Evolutionary conservation across 2,797 vertebrate species (phyloP).

Genomic region (Acanthis flammea): DNA sequence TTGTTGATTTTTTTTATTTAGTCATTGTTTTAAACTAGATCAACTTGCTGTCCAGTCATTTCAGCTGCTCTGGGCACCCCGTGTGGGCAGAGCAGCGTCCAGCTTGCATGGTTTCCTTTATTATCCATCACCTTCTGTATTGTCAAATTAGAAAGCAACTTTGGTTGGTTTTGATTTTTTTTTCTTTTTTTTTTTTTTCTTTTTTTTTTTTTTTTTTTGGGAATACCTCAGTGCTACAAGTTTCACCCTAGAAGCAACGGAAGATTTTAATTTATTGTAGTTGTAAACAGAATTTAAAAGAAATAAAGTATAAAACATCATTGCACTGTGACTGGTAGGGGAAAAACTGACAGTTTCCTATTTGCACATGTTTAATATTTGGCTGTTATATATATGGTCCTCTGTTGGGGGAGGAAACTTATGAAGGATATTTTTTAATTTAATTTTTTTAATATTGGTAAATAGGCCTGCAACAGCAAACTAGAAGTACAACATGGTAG

Average conservation of each 20-base stretch:
- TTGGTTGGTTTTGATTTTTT: not conserved
- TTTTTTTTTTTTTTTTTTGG: constrained; percentile 78
- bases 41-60: constrained; percentile 84
- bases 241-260: constrained; percentile 86
- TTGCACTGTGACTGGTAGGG: constrained; percentile 99
- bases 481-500: constrained; percentile 78
- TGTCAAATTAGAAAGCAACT: constrained; percentile 84
- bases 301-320: constrained; percentile 85
- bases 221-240: constrained; percentile 97
- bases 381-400: constrained; percentile 88
- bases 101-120: constrained; percentile 39
- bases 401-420: constrained; percentile 82
- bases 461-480: constrained; percentile 80
- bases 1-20: not conserved
- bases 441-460: constrained; percentile 81
- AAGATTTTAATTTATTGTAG: constrained; percentile 90
- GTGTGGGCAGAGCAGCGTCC: not conserved
- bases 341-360: constrained; percentile 93
- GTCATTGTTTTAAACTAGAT: constrained; percentile 76
- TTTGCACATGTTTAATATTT: constrained; percentile 97
- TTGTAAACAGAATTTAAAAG: constrained; percentile 83
- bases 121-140: constrained; percentile 76
- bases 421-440: constrained; percentile 91
- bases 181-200: not conserved
- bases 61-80: constrained; percentile 75